phyloP scores from a whole-genome alignment of 2,888 invertebrate genomes.

The Archaeoteleia sp. region DNA sequence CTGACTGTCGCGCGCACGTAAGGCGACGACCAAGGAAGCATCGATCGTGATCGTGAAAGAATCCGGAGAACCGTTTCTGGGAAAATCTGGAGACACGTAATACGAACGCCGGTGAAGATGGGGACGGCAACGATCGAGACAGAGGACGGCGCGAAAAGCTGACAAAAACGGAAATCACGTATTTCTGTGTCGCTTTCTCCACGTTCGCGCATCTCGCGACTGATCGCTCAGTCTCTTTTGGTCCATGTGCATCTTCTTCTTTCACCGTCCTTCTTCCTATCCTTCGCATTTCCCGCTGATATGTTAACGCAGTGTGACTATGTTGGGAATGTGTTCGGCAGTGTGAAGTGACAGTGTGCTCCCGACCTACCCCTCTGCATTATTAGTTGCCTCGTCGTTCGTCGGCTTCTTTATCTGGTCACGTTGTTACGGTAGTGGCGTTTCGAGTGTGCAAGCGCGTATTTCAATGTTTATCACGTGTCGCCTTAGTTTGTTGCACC shows the following conservation, averaged over 20 bases:
- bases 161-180: no score
- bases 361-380: slow-evolving; percentile 52
- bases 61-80: no score
- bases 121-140: no score
- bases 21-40: not conserved
- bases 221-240: slow-evolving; percentile 5
- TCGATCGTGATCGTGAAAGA: no score
- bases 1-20: slow-evolving; percentile 6
- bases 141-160: no score
- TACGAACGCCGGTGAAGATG: no score
- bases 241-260: no score
- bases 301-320: slow-evolving; percentile 42
- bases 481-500: slow-evolving; percentile 56
- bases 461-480: slow-evolving; percentile 65
- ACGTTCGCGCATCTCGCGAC: not conserved
- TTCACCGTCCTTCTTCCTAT: slow-evolving; percentile 6
- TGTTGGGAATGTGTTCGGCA: slow-evolving; percentile 54
- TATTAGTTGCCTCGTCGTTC: slow-evolving; percentile 35
- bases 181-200: no score
- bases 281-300: slow-evolving; percentile 13
- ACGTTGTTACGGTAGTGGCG: slow-evolving; percentile 26
- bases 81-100: no score
- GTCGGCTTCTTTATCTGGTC: slow-evolving; percentile 20
- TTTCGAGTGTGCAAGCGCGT: slow-evolving; percentile 38
- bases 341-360: slow-evolving; percentile 60